Evolutionary conservation across 2,888 invertebrate genomes (phyloP).

Genomic region (Anaspis maculata): DNA sequence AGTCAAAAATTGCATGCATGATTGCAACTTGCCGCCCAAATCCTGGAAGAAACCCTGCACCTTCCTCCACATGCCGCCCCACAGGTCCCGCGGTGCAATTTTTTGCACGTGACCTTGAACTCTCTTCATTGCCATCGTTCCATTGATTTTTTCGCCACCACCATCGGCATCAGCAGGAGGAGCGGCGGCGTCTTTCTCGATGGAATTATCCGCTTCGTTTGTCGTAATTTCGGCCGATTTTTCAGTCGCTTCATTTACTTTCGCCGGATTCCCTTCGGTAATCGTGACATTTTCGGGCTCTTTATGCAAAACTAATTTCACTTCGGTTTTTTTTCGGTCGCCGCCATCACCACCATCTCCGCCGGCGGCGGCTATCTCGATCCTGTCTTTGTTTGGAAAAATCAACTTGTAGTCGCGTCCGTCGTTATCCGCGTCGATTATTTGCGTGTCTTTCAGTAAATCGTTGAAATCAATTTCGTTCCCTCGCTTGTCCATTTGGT

Average conservation of each 20-base stretch:
- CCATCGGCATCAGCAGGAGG: too few relatives aligned
- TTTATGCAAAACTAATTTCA: constrained; percentile 13
- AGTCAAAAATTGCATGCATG: too few relatives aligned
- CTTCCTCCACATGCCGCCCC: background rate
- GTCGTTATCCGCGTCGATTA: constrained; percentile 4
- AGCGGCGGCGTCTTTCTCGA: too few relatives aligned
- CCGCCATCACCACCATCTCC: too few relatives aligned
- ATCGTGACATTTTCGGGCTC: background rate
- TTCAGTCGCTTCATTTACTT: too few relatives aligned
- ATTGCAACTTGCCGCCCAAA: constrained; percentile 9
- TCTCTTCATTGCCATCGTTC: too few relatives aligned
- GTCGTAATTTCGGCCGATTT: constrained; percentile 8
- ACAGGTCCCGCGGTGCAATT: background rate
- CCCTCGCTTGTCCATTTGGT: constrained; percentile 14
- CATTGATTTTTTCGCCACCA: too few relatives aligned
- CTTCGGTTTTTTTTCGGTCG: constrained; percentile 19
- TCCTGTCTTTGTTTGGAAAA: constrained; percentile 8
- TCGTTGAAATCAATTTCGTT: constrained; percentile 23
- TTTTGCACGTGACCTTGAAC: background rate
- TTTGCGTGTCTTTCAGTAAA: constrained; percentile 17
- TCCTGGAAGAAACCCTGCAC: constrained; percentile 10
- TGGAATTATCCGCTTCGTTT: constrained; percentile 1
- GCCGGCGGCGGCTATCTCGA: constrained; percentile 13
- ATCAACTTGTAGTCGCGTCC: constrained; percentile 8
- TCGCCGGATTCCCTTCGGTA: constrained; percentile 5